Evolutionary conservation across 2,797 vertebrate genomes (phyloP).

Genomic region (Lerista edwardsae): DNA sequence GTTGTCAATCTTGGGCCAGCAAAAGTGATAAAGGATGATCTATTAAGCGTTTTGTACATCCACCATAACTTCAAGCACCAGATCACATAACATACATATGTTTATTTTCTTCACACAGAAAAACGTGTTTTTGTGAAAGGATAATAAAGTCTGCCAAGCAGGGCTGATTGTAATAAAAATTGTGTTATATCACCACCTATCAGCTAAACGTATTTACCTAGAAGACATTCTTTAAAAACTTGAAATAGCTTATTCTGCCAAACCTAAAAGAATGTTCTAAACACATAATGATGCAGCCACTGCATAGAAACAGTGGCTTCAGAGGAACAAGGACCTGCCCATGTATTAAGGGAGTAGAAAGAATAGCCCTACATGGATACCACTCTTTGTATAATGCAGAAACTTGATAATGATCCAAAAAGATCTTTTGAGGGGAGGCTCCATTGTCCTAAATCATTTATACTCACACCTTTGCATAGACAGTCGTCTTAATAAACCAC

Average conservation of each 20-base stretch:
- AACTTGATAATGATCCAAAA: not conserved
- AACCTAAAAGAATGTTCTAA: not conserved
- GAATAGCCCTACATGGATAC: not conserved
- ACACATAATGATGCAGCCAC: not conserved
- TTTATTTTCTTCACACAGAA: not conserved
- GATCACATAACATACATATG: not conserved
- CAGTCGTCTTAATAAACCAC: conserved; percentile 97
- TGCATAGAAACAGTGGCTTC: not conserved
- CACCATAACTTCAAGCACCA: no score
- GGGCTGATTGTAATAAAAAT: not conserved
- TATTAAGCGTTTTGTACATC: not conserved
- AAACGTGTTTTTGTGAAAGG: not conserved
- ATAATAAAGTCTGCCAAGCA: not conserved
- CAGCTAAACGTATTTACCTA: not conserved
- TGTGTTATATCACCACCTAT: not conserved
- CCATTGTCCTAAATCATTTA: not conserved
- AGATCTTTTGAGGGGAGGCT: not conserved
- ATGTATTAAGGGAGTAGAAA: not conserved
- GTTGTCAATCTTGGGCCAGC: not conserved
- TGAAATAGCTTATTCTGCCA: not conserved
- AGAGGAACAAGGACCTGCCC: not conserved
- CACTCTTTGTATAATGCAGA: not conserved
- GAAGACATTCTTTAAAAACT: not conserved
- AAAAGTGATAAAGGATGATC: not conserved
- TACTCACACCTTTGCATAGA: conserved; percentile 89